phyloP scores from a whole-genome alignment of 2,113 vertebrate species.

The Pan paniscus region DNA sequence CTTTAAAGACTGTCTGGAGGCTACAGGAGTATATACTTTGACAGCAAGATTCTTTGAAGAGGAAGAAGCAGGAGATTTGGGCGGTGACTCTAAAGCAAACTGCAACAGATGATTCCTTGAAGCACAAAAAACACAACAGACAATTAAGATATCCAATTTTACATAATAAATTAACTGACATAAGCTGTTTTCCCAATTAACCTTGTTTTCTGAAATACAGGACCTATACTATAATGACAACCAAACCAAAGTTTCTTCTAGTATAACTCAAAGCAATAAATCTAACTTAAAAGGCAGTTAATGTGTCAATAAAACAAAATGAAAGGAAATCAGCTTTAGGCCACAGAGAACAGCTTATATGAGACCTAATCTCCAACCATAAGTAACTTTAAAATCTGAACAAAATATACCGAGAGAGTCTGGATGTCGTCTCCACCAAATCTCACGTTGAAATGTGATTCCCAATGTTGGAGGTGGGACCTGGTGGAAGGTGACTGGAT shows the following conservation, averaged over 20 bases:
- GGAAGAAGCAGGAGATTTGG: constrained; percentile 80
- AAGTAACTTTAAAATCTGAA: constrained; percentile 17
- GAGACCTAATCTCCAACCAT: not conserved
- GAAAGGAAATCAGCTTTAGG: not conserved
- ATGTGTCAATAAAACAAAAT: not conserved
- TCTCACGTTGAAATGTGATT: too few relatives aligned
- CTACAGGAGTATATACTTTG: constrained; percentile 71
- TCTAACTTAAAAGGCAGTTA: constrained; percentile 8
- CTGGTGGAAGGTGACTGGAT: too few relatives aligned
- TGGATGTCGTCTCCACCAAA: too few relatives aligned
- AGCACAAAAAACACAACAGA: constrained; percentile 34
- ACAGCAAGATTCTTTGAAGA: constrained; percentile 60
- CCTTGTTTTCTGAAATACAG: not conserved
- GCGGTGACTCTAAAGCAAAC: constrained; percentile 84
- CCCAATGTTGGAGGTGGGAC: too few relatives aligned
- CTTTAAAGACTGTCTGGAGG: constrained; percentile 57
- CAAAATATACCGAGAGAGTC: not conserved
- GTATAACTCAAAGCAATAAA: constrained; percentile 11
- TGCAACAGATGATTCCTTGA: constrained; percentile 88
- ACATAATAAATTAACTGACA: not conserved
- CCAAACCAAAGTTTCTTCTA: constrained; percentile 24
- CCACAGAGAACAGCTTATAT: not conserved
- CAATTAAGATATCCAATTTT: constrained; percentile 20
- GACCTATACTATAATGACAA: not conserved
- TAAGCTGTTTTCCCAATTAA: not conserved